Conservation (phyloP, 2,113 vertebrate species). For the Scomber japonicus region DNA sequence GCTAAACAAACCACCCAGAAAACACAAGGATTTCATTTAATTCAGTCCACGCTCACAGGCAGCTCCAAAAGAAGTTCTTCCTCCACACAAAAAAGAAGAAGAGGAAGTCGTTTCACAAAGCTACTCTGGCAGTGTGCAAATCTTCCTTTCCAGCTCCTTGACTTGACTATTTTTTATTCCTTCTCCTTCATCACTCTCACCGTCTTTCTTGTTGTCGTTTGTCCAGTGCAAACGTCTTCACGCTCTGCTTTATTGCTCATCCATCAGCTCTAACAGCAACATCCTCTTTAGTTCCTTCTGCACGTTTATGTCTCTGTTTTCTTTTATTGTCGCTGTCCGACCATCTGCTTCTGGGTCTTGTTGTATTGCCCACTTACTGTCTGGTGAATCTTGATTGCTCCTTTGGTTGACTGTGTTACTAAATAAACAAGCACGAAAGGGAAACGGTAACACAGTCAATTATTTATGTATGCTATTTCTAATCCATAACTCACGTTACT, state of each 20-base stretch:
- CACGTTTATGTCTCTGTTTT: constrained; percentile 9
- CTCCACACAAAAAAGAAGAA: constrained; percentile 65
- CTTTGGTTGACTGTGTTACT: background rate
- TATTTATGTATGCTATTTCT: too few species aligned
- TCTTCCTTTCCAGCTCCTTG: constrained; percentile 66
- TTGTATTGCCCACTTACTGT: constrained; percentile 24
- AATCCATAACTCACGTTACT: too few species aligned
- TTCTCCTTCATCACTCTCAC: constrained; percentile 44
- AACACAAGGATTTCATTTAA: constrained; percentile 72
- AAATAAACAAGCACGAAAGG: background rate
- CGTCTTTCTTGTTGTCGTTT: constrained; percentile 28
- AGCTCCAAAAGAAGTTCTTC: constrained; percentile 71
- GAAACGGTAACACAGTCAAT: too few species aligned
- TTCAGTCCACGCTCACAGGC: constrained; percentile 61
- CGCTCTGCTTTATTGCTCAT: constrained; percentile 45
- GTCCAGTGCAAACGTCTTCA: constrained; percentile 23
- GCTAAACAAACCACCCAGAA: constrained; percentile 70
- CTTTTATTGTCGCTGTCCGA: background rate
- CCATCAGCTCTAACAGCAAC: constrained; percentile 21
- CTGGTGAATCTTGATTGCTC: background rate
- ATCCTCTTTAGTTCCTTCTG: constrained; percentile 4
- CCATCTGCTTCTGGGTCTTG: constrained; percentile 31
- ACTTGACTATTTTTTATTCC: constrained; percentile 66
- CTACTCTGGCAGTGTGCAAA: constrained; percentile 68
- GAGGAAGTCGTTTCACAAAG: constrained; percentile 84